Evolutionary conservation across 2,113 vertebrate genomes (phyloP), one percentile per base, ranked within the genome.

Genomic region (Elephantulus edwardii): DNA sequence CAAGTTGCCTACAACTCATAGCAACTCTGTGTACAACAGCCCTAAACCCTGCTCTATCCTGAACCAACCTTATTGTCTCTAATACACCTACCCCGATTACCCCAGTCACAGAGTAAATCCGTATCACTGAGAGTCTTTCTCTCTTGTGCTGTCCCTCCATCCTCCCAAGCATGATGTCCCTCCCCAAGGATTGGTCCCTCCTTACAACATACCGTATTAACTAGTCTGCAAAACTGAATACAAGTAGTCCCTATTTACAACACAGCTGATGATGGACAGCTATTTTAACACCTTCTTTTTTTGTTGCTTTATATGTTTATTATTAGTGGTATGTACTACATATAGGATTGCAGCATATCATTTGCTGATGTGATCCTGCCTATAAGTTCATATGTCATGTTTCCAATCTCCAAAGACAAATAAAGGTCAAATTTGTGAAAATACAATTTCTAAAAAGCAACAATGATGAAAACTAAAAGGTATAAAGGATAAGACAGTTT

Each of bases 181-280:
- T n/a, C n/a, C n/a, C n/a, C n/a, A n/a, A n/a, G n/a, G n/a, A n/a
- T n/a, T n/a, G n/a, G n/a, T n/a, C n/a, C n/a, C n/a, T n/a, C n/a
- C n/a, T n/a, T n/a, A n/a, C n/a, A n/a, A n/a, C n/a, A 68, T 26
- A 44, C 9, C 68, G 44, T 62, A 54, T 72, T 86, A 94, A 76
- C 33, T 48, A 24, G 5, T 62, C 68, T 50, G 33, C 33, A 70
- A 74, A 86, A 86, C 56, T 28, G 8, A 62, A 19, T 77, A 68
- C 66, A 68, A 35, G 17, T 68, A 38, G n/a, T 22, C 35, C 66
- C n/a, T 13, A 66, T n/a, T 66, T 66, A 66, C 8, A 26, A 66
- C 6, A 16, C 9, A 28, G 8, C 20, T 5, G 3, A 60, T 24
- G 4, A 20, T 22, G 66, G 38, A 68, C 19, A 8, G 7, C 7